Evolutionary conservation across 2,888 invertebrate genomes (phyloP), one percentile per base, ranked within the genome.

Genomic region (Drosophila bunnanda): DNA sequence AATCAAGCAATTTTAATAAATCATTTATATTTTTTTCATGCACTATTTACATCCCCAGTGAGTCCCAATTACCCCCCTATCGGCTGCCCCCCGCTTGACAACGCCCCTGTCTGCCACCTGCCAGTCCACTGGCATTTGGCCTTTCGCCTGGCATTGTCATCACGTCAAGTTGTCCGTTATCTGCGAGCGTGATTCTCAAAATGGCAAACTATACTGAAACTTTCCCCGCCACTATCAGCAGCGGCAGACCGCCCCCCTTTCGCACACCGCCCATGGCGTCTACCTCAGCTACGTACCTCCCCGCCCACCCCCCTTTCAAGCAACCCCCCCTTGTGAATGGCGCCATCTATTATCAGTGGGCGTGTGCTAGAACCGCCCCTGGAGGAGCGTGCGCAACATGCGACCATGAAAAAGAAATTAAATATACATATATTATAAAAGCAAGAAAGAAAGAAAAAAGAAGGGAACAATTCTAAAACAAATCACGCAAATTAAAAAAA

Each of bases 381-480:
- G 30, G 46, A 28, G 48, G 64, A 64, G 56, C 64, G 79, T 82
- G 78, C 82, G 82, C 82, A 76, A 75, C 69, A 57, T 65, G 43
- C 73, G 86, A 71, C 80, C 82, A 71, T 80, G 86, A 78, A 69
- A 73, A 68, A 68, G 71, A 76, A 79, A 82, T 85, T 75, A 82
- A 80, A 79, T 69, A 75, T 57, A 65, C 58, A 66, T 52, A 55
- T 54, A 65, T 67, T 55, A 36, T 32, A 62, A 53, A 64, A 54
- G 17, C 32, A 30, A 25, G 30, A 46, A 28, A 20, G 41, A 57
- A 41, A 56, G 61, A 15, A 60, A 17, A n/a, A 38, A 25, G 54
- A 17, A 43, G 25, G n/a, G 58, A 48, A 34, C 78, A 50, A 65
- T 39, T 34, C 22, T 34, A 22, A 34, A 52, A 52, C 22, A 52